phyloP scores from a whole-genome alignment of 2,888 invertebrate species.

The Philaethria dido region DNA sequence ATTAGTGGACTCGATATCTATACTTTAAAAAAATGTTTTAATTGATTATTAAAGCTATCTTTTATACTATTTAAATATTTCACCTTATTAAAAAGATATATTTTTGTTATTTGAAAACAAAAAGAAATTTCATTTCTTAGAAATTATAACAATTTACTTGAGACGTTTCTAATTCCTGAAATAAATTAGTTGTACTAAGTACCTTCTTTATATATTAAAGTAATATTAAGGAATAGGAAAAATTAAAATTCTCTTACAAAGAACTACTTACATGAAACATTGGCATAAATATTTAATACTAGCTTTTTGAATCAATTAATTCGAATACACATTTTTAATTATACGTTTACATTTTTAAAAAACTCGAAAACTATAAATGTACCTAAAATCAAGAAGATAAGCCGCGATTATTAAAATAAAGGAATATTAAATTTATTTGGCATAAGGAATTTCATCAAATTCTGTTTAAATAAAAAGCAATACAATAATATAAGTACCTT shows the following conservation, averaged over 20 bases:
- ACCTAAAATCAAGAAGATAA: no score
- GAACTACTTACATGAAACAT: not conserved
- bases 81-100: not conserved
- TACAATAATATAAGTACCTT: no score
- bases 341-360: no score
- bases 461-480: no score
- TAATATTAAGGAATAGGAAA: not conserved
- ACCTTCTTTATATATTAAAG: constrained; percentile 10
- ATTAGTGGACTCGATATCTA: no score
- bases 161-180: not conserved
- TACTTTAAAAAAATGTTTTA: no score
- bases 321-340: not conserved
- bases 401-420: no score
- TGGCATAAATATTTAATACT: constrained; percentile 3
- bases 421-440: no score
- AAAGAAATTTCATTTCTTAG: constrained; percentile 11
- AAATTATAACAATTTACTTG: not conserved
- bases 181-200: not conserved
- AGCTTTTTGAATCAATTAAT: not conserved
- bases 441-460: no score
- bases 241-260: not conserved
- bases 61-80: not conserved
- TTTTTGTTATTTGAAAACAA: not conserved
- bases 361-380: no score
- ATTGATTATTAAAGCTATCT: no score